phyloP scores from a whole-genome alignment of 2,888 invertebrate genomes.

The Onchidella celtica region DNA sequence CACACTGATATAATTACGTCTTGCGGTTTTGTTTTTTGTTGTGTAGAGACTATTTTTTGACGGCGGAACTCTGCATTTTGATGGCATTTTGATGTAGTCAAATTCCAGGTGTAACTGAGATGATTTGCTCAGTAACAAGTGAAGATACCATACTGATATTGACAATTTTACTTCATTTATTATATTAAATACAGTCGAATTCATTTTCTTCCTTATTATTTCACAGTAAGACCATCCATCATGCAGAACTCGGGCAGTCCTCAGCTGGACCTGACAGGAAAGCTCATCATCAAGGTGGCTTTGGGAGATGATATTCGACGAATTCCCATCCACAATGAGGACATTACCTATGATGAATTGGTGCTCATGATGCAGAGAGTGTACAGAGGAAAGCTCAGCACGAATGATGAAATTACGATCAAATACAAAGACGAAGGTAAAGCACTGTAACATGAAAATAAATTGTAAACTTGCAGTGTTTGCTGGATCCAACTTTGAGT shows the following conservation, averaged over 20 bases:
- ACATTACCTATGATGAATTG: slow-evolving; percentile 85
- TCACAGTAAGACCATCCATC: slow-evolving; percentile 42
- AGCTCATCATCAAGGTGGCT: slow-evolving; percentile 81
- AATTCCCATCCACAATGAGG: slow-evolving; percentile 87
- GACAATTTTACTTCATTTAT: too few relatives aligned
- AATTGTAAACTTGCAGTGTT: too few relatives aligned
- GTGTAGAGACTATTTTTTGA: too few relatives aligned
- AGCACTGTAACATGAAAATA: too few relatives aligned
- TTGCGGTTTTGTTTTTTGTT: too few relatives aligned
- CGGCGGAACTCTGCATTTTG: too few relatives aligned
- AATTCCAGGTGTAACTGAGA: too few relatives aligned
- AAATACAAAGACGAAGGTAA: slow-evolving; percentile 88
- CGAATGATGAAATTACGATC: slow-evolving; percentile 85
- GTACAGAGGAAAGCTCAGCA: slow-evolving; percentile 84
- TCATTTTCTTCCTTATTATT: neutral
- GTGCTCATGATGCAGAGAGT: slow-evolving; percentile 88
- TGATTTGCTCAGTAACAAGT: too few relatives aligned
- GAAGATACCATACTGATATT: too few relatives aligned
- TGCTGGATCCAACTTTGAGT: too few relatives aligned
- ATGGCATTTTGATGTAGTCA: too few relatives aligned
- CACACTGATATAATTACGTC: too few relatives aligned
- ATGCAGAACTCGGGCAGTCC: slow-evolving; percentile 62
- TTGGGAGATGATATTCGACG: slow-evolving; percentile 86
- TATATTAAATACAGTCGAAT: neutral
- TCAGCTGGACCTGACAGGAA: slow-evolving; percentile 77